Evolutionary conservation across 2,113 vertebrate genomes (phyloP).

Genomic region (Bubo bubo): DNA sequence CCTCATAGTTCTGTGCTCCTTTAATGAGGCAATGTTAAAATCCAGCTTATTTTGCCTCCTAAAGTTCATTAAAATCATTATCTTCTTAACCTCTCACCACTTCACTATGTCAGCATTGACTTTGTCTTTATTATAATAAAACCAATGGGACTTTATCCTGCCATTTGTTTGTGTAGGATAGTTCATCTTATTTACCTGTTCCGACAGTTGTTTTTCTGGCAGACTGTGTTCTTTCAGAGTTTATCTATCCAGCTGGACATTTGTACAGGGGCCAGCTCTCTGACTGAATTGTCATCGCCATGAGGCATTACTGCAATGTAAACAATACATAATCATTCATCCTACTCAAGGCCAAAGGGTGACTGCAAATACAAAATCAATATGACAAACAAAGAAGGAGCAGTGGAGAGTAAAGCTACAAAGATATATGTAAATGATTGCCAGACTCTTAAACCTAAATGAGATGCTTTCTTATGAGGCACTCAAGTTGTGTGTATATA

Average conservation of each 20-base stretch:
- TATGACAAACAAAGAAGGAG: neutral
- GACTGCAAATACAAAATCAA: constrained; percentile 16
- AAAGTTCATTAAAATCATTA: neutral
- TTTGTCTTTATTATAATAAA: neutral
- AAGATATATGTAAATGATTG: neutral
- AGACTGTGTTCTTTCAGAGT: neutral
- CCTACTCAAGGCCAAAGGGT: neutral
- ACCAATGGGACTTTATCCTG: neutral
- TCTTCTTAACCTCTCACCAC: neutral
- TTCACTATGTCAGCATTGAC: neutral
- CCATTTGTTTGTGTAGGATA: neutral
- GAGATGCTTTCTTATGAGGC: neutral
- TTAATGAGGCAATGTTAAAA: neutral
- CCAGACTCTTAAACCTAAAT: neutral
- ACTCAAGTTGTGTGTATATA: neutral
- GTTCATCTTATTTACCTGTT: neutral
- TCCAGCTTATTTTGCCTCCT: neutral
- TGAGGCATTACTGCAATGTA: neutral
- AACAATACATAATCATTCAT: neutral
- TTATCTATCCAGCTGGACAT: constrained; percentile 24
- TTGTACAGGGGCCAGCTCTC: neutral
- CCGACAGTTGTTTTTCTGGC: neutral
- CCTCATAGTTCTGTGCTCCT: neutral
- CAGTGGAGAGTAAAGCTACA: neutral
- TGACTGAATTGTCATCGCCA: neutral